Evolutionary conservation across 1,140 invertebrate species (phyloP).

Genomic region (Euschistus heros): DNA sequence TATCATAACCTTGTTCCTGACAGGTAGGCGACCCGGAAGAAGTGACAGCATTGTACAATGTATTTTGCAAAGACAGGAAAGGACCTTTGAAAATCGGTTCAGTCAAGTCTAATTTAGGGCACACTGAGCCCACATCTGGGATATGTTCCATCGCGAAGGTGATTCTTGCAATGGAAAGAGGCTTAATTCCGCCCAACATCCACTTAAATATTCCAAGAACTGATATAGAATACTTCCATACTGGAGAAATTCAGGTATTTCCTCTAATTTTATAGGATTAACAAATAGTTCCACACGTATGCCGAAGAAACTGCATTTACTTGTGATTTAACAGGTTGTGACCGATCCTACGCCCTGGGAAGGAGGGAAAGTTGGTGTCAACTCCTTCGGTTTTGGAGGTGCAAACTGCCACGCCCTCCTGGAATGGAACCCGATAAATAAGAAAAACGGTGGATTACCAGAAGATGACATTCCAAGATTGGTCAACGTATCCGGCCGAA

Average conservation of each 20-base stretch:
- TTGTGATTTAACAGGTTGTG: constrained; percentile 42
- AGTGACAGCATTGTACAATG: constrained; percentile 67
- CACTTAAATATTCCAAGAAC: constrained; percentile 55
- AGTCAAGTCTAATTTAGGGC: constrained; percentile 88
- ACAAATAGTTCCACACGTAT: too few relatives aligned
- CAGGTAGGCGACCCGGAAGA: constrained; percentile 80
- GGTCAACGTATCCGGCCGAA: constrained; percentile 53
- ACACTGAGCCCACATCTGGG: constrained; percentile 82
- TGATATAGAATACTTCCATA: constrained; percentile 51
- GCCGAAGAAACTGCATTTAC: too few relatives aligned
- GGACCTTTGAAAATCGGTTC: constrained; percentile 74
- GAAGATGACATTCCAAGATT: constrained; percentile 47
- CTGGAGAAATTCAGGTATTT: constrained; percentile 42
- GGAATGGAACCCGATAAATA: constrained; percentile 41
- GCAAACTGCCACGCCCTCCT: constrained; percentile 57
- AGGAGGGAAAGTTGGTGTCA: constrained; percentile 44
- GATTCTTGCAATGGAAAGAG: constrained; percentile 57
- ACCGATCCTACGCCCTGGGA: constrained; percentile 49
- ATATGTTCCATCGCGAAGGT: constrained; percentile 71
- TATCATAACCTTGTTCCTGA: neutral
- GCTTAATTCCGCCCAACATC: constrained; percentile 58
- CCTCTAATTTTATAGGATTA: too few relatives aligned
- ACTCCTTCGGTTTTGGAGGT: constrained; percentile 54
- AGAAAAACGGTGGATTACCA: constrained; percentile 40
- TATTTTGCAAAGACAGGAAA: constrained; percentile 58